Evolutionary conservation across 2,113 vertebrate genomes (phyloP), one percentile per base, ranked within the genome.

Genomic region (Garra rufa): DNA sequence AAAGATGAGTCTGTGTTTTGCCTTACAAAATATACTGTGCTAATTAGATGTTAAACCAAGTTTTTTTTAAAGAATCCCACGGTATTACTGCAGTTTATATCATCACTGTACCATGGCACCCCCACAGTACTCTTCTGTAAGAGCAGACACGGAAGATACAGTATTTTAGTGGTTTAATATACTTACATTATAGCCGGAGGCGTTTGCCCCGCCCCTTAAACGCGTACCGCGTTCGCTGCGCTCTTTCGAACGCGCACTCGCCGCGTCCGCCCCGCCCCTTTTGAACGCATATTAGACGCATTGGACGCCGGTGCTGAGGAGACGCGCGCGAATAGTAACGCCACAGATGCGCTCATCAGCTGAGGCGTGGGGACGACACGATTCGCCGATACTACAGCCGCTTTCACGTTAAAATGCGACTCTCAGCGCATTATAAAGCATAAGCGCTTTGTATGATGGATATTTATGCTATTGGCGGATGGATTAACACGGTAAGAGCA

Each of bases 401-500:
- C 73, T 88, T 76, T 63, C 43, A 78, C 44, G 85, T 61, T 26
- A 88, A 89, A 89, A 91, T 92, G 90, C 88, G 82, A 44, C 86
- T 87, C 92, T 88, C 88, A 85, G 89, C 91, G 87, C 91, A 83
- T 65, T 88, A 88, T 89, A 87, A 88, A 81, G 67, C 91, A 85
- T 86, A 59, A 82, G 61, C 83, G 82, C 81, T 14, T 74, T 52
- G 85, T 48, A 15, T 85, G 69, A 91, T 91, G 92, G 92, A 91
- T 55, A 28, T 75, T 81, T 81, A 3, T 57, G 43, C 77, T 71
- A 75, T 85, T 77, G 73, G 83, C 70, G 79, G 84, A 76, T 88
- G 89, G 89, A 87, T 86, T 14, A 89, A 91, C 87, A 88, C 91
- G 93, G 93, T 94, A 94, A 94, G 93, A 81, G 21, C 48, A 7